Evolutionary conservation across 2,113 vertebrate species (phyloP), one percentile per base, ranked within the genome.

Genomic region (Dendrocopos noguchii): DNA sequence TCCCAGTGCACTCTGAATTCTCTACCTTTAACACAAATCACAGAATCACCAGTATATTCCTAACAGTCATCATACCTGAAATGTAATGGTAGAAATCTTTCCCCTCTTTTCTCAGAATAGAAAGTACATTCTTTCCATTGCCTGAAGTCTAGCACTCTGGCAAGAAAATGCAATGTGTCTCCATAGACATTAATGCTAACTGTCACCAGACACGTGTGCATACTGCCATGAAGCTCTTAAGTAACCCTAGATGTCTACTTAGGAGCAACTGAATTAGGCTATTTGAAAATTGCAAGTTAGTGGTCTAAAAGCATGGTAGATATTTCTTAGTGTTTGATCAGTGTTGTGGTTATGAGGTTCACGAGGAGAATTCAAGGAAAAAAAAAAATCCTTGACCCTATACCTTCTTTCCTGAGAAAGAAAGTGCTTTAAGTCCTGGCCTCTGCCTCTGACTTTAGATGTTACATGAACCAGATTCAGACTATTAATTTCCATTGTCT

Each of bases 351-450:
- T 76, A 42, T 9, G 78, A 63, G 4, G 8, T 25, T 56, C 24
- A 60, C 0, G 0, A 56, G 19, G 9, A 81, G 1, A 31, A 59
- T 60, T 57, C 53, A 8, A 29, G 25, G 25, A 42, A 13, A 42
- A 60, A 27, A 68, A 57, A 52, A 12, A 24, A 4, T 44, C 15
- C 17, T 82, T 68, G 15, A 53, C 2, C 22, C 4, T 46, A 0
- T 20, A 6, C 50, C 11, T 88, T 94, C 22, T 34, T 83, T 94
- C 22, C 39, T 83, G 21, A 70, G 25, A 70, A 79, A 64, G 8
- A 78, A 72, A 28, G 4, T 47, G 6, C 5, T 56, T 80, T 61
- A 36, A 25, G 6, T 73, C 42, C 13, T 70, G 8, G 80, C 21
- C 17, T 5, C 19, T 84, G 44, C 3, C 36, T 29, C 10, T 56